Evolutionary conservation across 2,888 invertebrate genomes (phyloP), one percentile per base, ranked within the genome.

Genomic region (Omphaloscelis lunosa): DNA sequence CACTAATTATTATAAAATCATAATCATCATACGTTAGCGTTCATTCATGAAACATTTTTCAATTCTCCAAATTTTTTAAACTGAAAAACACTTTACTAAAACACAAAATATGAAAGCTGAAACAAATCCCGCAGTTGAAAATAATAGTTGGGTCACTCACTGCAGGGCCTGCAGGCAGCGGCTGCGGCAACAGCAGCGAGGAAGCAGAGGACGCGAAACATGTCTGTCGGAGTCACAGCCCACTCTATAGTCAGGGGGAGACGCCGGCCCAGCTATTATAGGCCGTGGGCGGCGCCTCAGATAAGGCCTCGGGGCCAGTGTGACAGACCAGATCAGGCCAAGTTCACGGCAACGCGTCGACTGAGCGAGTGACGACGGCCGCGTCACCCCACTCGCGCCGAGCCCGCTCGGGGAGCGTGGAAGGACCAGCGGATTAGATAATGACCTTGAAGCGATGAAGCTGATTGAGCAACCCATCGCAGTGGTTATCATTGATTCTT

Each of bases 201-300:
- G 91, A 95, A 89, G 91, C 93, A 94, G 93, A 96, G 91, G 91
- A 94, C 91, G 92, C 95, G 95, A 90, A 96, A 95, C 96, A 96
- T 96, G 95, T 95, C 95, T 94, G 95, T 88, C 95, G 95, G 92
- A 92, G 95, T 93, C 93, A 92, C 93, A 92, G 92, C 90, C 92
- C 90, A 92, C 89, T 96, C 94, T 96, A 95, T 95, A 95, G 95
- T 93, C 93, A 92, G 92, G 91, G 93, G 95, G 95, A 95, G 95
- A 93, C 95, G 95, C 95, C 95, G 93, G 93, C 95, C 94, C 95
- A 93, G 94, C 96, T 96, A 96, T 96, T 96, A 96, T 96, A 96
- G 95, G 95, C 95, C 94, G 96, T 93, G 94, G 94, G 95, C 96
- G 95, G 95, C 95, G 96, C 94, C 94, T 94, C 95, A 92, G 95